phyloP scores from a whole-genome alignment of 1,140 invertebrate genomes.

The Drosophila dunni region DNA sequence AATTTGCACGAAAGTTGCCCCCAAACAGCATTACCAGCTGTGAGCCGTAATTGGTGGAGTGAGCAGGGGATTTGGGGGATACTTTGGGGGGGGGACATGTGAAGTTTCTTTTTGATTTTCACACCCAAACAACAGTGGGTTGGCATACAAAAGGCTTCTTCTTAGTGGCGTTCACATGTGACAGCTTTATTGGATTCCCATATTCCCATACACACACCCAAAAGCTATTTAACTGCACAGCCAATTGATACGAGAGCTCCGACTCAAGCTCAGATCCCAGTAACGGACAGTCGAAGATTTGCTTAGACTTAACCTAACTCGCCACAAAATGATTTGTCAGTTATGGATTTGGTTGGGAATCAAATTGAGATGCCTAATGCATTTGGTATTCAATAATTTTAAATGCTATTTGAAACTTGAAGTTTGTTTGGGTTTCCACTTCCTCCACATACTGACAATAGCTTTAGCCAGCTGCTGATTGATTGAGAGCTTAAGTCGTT shows the following conservation, averaged over 20 bases:
- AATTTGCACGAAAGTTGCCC: constrained; percentile 74
- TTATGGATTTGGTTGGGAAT: constrained; percentile 38
- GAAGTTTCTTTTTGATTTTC: constrained; percentile 78
- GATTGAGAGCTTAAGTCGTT: constrained; percentile 72
- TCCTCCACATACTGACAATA: constrained; percentile 46
- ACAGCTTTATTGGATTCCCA: constrained; percentile 81
- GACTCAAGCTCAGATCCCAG: background rate
- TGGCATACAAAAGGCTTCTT: constrained; percentile 59
- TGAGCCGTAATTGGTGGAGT: background rate
- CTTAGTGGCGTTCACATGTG: constrained; percentile 65
- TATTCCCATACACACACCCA: constrained; percentile 40
- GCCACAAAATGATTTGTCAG: constrained; percentile 72
- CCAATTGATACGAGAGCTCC: constrained; percentile 55
- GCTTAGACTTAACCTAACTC: constrained; percentile 48
- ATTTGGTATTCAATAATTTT: constrained; percentile 65
- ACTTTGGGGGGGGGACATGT: constrained; percentile 40
- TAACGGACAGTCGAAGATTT: constrained; percentile 27
- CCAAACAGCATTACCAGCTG: constrained; percentile 48
- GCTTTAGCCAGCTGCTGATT: constrained; percentile 79
- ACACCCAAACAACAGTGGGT: constrained; percentile 71
- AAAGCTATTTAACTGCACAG: constrained; percentile 66
- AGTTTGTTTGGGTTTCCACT: constrained; percentile 42
- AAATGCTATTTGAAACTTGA: constrained; percentile 46
- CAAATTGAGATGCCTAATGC: constrained; percentile 66
- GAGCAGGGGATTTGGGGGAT: background rate